phyloP scores from a whole-genome alignment of 2,888 invertebrate species.

The Euclidia mi region DNA sequence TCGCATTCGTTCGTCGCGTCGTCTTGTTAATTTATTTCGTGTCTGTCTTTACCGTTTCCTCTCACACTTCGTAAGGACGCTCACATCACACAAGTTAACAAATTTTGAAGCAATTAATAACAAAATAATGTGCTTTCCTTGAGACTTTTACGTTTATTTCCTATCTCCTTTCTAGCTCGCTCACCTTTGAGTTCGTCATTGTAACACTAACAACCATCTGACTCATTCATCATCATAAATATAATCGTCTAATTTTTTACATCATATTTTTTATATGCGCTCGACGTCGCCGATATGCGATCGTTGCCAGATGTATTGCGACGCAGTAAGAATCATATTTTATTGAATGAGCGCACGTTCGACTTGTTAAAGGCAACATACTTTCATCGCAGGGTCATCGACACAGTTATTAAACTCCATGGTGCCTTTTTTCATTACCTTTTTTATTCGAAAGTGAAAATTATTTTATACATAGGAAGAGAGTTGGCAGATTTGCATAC shows the following conservation, averaged over 20 bases:
- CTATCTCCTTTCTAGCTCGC: constrained; percentile 46
- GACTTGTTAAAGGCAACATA: constrained; percentile 55
- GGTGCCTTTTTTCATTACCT: constrained; percentile 57
- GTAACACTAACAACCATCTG: constrained; percentile 58
- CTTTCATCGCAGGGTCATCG: constrained; percentile 74
- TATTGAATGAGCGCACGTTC: constrained; percentile 37
- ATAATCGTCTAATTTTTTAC: constrained; percentile 66
- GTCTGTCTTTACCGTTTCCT: constrained; percentile 19
- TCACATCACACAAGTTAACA: constrained; percentile 7
- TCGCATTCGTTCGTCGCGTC: constrained; percentile 14
- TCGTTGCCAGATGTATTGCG: constrained; percentile 47
- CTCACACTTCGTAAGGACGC: constrained; percentile 15
- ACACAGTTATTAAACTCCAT: constrained; percentile 67
- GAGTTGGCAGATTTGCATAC: constrained; percentile 39
- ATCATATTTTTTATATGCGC: constrained; percentile 54
- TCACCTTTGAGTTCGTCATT: constrained; percentile 48
- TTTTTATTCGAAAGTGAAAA: constrained; percentile 76
- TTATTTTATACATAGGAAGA: constrained; percentile 51
- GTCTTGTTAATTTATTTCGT: constrained; percentile 21
- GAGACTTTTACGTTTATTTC: constrained; percentile 21
- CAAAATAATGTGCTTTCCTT: constrained; percentile 23
- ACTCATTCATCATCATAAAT: constrained; percentile 72
- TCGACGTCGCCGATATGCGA: constrained; percentile 27
- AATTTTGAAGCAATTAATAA: constrained; percentile 20
- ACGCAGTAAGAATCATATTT: constrained; percentile 62